phyloP scores from a whole-genome alignment of 2,797 vertebrate genomes.

The Pseudopleuronectes americanus region DNA sequence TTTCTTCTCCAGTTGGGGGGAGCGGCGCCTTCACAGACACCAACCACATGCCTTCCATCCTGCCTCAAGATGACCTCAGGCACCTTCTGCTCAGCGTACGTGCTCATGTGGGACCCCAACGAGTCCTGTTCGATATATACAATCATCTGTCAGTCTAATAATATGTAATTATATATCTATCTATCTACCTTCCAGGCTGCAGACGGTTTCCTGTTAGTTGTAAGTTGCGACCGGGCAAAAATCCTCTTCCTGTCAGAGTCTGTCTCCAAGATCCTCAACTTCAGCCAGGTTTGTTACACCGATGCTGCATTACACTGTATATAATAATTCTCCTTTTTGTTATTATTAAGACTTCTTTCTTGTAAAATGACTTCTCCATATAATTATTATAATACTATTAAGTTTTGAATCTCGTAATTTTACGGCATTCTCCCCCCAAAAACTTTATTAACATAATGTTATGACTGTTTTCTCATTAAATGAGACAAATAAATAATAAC shows the following conservation, averaged over 20 bases:
- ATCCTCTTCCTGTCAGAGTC: constrained; percentile 97
- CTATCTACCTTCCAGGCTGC: constrained; percentile 83
- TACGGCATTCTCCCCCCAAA: too few species aligned
- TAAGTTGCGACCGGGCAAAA: constrained; percentile 96
- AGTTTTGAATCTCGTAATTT: too few species aligned
- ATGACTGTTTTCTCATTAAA: too few species aligned
- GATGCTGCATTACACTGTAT: background rate
- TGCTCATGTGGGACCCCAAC: background rate
- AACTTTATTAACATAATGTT: too few species aligned
- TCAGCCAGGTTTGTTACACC: constrained; percentile 87
- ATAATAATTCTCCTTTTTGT: background rate
- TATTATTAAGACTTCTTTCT: too few species aligned
- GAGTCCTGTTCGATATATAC: rapidly evolving
- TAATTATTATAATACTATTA: too few species aligned
- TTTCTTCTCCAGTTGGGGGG: constrained; percentile 76
- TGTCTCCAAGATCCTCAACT: constrained; percentile 96
- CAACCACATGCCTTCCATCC: constrained; percentile 91
- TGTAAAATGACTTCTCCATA: too few species aligned
- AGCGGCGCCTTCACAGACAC: constrained; percentile 89
- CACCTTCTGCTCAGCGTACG: constrained; percentile 92
- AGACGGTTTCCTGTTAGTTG: constrained; percentile 96
- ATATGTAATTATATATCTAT: background rate
- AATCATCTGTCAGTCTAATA: background rate
- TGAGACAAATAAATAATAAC: background rate
- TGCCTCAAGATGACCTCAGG: constrained; percentile 93